These are phyloP conservation scores for Pygmarrhopalites habei DNA, from an alignment of 1,140 invertebrate species.

Conservation along the genomic window DNA sequence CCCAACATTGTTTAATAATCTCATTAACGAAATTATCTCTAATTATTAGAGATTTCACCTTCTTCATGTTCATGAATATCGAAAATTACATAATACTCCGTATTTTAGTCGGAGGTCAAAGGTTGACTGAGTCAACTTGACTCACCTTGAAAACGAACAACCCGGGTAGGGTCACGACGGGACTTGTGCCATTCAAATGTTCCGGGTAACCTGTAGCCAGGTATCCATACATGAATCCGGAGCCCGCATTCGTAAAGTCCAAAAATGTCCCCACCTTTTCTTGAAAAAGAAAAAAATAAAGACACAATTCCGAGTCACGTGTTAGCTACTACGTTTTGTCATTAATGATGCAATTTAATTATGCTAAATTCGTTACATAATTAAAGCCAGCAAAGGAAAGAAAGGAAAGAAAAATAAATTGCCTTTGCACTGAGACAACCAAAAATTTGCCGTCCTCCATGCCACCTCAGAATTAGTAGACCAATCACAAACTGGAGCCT, in stretches of 20 bases:
- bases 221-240: constrained; percentile 77
- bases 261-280: constrained; percentile 61
- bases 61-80: too few species aligned
- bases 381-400: constrained; percentile 79
- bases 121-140: too few species aligned
- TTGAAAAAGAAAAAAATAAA: background rate
- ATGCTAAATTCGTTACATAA: constrained; percentile 50
- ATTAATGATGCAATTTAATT: background rate
- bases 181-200: too few species aligned
- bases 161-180: too few species aligned
- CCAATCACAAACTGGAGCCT: constrained; percentile 87
- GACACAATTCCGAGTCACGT: background rate
- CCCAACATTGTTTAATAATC: too few species aligned
- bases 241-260: constrained; percentile 65
- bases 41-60: too few species aligned
- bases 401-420: constrained; percentile 55
- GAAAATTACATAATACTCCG: too few species aligned
- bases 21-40: too few species aligned
- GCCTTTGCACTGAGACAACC: constrained; percentile 72
- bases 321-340: constrained; percentile 39
- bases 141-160: too few species aligned
- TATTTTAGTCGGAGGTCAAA: too few species aligned
- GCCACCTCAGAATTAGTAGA: constrained; percentile 75
- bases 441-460: constrained; percentile 65
- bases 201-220: constrained; percentile 8